phyloP scores from a whole-genome alignment of 2,888 invertebrate species.

The Diarsia dahlii region DNA sequence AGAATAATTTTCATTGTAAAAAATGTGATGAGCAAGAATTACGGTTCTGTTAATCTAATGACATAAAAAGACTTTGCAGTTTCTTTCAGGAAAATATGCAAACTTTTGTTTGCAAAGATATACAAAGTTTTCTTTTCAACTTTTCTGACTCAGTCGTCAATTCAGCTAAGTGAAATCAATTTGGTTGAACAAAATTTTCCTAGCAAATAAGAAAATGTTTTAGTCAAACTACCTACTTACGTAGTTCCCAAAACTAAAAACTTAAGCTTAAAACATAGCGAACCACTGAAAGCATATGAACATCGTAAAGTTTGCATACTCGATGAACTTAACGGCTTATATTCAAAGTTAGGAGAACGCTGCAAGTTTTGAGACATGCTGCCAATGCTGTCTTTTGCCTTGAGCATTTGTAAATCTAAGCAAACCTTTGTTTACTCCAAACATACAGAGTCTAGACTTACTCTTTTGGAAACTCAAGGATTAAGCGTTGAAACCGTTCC shows the following conservation, averaged over 20 bases:
- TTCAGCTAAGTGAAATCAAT: conserved; percentile 45
- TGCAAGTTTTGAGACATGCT: conserved; percentile 44
- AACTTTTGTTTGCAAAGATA: not conserved
- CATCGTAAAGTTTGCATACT: conserved; percentile 54
- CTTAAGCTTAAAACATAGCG: conserved; percentile 28
- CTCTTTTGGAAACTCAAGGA: conserved; percentile 33
- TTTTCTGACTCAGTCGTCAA: not conserved
- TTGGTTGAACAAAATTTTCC: conserved; percentile 9
- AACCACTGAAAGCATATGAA: conserved; percentile 55
- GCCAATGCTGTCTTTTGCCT: conserved; percentile 34
- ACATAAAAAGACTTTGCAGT: not conserved
- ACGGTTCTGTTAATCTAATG: not conserved
- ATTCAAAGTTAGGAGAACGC: conserved; percentile 50
- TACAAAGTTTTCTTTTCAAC: not conserved
- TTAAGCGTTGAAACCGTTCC: conserved; percentile 34
- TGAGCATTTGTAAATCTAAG: conserved; percentile 28
- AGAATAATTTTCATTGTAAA: not conserved
- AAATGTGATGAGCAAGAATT: not conserved
- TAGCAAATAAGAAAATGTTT: conserved; percentile 25
- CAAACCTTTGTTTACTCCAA: conserved; percentile 27
- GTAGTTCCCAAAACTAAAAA: conserved; percentile 36
- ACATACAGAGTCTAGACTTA: conserved; percentile 18
- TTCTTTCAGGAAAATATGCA: not conserved
- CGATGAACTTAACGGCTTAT: conserved; percentile 48
- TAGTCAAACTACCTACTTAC: conserved; percentile 14